Conservation (phyloP, 2,888 invertebrate species). For the Eilema depressum region DNA sequence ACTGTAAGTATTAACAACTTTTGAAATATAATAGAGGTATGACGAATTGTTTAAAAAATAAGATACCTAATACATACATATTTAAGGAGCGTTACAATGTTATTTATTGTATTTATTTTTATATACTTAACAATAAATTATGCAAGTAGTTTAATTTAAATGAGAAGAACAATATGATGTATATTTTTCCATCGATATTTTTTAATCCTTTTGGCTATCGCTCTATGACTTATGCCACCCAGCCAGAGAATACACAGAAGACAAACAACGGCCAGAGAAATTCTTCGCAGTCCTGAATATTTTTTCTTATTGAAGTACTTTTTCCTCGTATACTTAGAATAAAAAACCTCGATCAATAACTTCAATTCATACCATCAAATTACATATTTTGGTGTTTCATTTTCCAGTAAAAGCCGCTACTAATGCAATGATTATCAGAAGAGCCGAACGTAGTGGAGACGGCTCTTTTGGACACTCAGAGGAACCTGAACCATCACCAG, state of each 20-base stretch:
- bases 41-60: no score
- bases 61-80: no score
- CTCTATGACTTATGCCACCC: neutral
- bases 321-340: neutral
- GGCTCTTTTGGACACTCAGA: conserved; percentile 66
- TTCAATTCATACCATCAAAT: neutral
- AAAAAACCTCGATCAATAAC: neutral
- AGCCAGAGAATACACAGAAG: no score
- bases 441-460: conserved; percentile 73
- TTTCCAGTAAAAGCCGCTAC: conserved; percentile 78
- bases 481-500: conserved; percentile 62
- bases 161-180: no score
- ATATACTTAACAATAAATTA: no score
- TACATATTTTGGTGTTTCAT: neutral
- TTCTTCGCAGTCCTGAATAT: neutral
- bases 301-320: neutral
- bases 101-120: no score
- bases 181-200: no score
- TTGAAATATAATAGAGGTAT: no score
- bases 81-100: no score
- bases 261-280: neutral
- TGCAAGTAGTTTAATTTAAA: no score
- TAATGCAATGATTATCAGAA: conserved; percentile 67
- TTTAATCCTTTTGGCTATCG: no score
- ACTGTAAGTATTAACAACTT: conserved; percentile 81